Base-by-base conservation (phyloP, 2,113 vertebrate species). In the Delphinus delphis region DNA sequence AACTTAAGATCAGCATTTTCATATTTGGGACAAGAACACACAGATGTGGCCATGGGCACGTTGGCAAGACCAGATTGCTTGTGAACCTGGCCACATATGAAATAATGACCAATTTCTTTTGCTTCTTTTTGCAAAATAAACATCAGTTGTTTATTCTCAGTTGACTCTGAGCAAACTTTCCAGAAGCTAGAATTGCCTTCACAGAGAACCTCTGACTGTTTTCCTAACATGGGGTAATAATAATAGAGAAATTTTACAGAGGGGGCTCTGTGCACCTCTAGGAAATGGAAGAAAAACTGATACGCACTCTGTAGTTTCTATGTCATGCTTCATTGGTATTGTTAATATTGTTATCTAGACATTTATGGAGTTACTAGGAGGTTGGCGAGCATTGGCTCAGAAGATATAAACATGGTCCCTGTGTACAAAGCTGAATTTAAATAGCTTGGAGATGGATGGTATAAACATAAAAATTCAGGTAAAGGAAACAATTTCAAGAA, bases 401-500 rank as follows among this genome's bases (percentile, higher is more conserved):
- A 93, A 97, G 89, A 93, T 73, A 68, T 28, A 97, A 97, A 93
- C 44, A 38, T 36, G 14, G 55, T 62, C 92, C 86, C 93, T 93
- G n/a, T 73, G 87, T 83, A 53, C 63, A 80, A 68, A 68, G 68
- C 86, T 28, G 70, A 93, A 95, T 96, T 93, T 90, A 95, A 96
- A 97, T 93, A 81, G 81, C 70, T 65, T 60, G 8, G 87, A 95
- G 95, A 96, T 92, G 84, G 74, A 96, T 88, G 53, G 71, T 65
- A 44, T 83, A 95, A 89, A 92, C 63, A 89, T 82, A 74, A 92
- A 91, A 60, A 94, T 88, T 95, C 89, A 96, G 62, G 88, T 76
- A 92, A 95, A 97, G 97, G 96, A 96, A 98, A 95, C 92, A 53
- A 95, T 96, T 98, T 96, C 93, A 93, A 97, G 96, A 92, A 76